phyloP scores from a whole-genome alignment of 2,888 invertebrate species.

The Glyphotaelius pellucidus region DNA sequence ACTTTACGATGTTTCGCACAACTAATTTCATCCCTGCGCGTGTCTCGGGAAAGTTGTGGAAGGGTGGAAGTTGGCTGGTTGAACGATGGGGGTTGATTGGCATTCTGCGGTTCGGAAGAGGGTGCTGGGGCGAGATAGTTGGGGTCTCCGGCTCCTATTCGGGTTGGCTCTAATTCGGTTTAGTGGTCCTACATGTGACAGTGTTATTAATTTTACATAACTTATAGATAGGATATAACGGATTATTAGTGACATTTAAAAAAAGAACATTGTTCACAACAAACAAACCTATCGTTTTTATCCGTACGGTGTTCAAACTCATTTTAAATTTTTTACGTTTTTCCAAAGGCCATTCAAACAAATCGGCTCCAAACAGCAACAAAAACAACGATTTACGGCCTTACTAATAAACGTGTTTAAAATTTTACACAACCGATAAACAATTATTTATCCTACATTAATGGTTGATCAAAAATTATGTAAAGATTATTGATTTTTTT shows the following conservation, averaged over 20 bases:
- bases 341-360: too few relatives aligned
- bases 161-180: constrained; percentile 49
- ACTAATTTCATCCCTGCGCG: constrained; percentile 2
- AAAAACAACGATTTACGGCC: too few relatives aligned
- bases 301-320: too few relatives aligned
- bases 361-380: too few relatives aligned
- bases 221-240: background rate
- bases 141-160: constrained; percentile 46
- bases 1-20: background rate
- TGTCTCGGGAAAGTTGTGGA: constrained; percentile 27
- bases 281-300: background rate
- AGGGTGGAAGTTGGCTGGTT: constrained; percentile 15
- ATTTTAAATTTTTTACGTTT: too few relatives aligned
- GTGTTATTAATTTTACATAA: constrained; percentile 17
- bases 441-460: too few relatives aligned
- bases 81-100: constrained; percentile 53
- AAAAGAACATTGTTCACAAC: background rate
- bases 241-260: background rate
- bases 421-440: too few relatives aligned
- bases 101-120: constrained; percentile 48
- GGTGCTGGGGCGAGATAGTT: constrained; percentile 43
- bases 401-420: too few relatives aligned
- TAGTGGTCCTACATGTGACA: constrained; percentile 35
- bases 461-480: too few relatives aligned
- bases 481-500: too few relatives aligned